Percentiles rank a stretch among this genome's conserved stretches.
phyloP scores from a whole-genome alignment of 1,140 invertebrate species.

The Microplitis mediator region DNA sequence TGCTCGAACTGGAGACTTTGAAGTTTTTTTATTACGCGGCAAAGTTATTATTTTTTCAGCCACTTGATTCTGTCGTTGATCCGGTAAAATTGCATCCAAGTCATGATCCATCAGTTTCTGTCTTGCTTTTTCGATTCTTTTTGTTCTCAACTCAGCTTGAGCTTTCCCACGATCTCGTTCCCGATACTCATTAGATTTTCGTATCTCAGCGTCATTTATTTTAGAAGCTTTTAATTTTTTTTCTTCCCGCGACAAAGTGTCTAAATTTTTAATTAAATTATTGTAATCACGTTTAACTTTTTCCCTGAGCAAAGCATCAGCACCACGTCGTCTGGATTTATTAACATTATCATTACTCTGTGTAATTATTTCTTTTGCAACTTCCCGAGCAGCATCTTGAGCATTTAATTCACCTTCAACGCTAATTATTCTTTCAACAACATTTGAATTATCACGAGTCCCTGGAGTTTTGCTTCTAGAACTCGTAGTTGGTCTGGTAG shows the following conservation, averaged over 20 bases:
- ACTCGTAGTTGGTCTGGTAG: slow-evolving; percentile 46
- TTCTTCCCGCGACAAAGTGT: slow-evolving; percentile 47
- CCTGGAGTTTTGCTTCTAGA: slow-evolving; percentile 30
- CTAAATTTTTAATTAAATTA: slow-evolving; percentile 55
- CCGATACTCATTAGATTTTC: not conserved
- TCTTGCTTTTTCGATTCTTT: not conserved
- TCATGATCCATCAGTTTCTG: not conserved
- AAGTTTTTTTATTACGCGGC: not conserved
- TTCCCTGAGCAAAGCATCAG: slow-evolving; percentile 60
- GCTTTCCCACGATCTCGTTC: not conserved
- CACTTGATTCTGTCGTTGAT: not conserved
- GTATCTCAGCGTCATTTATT: not conserved
- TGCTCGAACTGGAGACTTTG: not conserved
- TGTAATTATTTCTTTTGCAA: slow-evolving; percentile 37
- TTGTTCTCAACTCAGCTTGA: not conserved
- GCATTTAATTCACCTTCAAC: slow-evolving; percentile 49
- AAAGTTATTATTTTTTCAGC: not conserved
- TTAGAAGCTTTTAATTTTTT: slow-evolving; percentile 39
- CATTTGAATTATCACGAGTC: slow-evolving; percentile 35
- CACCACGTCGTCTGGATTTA: slow-evolving; percentile 53
- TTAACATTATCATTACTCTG: slow-evolving; percentile 29
- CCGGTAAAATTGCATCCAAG: not conserved
- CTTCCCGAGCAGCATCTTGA: slow-evolving; percentile 46
- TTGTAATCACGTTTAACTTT: slow-evolving; percentile 60
- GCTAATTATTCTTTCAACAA: slow-evolving; percentile 50